Conservation (phyloP, 2,888 invertebrate species). For the Cremastinae sp. region DNA sequence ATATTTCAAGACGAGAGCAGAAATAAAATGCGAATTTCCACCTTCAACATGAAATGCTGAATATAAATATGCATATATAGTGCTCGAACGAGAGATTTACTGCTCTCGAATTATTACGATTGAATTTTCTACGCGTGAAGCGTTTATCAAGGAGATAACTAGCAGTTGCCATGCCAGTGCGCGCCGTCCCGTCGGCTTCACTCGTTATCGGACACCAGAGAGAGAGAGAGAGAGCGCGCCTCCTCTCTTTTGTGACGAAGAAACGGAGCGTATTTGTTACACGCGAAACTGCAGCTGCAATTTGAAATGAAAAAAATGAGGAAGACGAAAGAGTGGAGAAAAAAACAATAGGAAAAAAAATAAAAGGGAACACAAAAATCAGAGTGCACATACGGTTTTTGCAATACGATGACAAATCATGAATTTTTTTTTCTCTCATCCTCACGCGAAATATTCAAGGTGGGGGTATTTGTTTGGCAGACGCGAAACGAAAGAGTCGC, state of each 20-base stretch:
- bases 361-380: not conserved
- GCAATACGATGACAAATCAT: constrained; percentile 25
- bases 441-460: not conserved
- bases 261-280: constrained; percentile 30
- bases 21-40: constrained; percentile 46
- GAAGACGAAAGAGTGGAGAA: not conserved
- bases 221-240: too few relatives aligned
- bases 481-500: constrained; percentile 16
- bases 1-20: constrained; percentile 15
- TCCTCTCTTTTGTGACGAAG: constrained; percentile 53
- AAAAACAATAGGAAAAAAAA: not conserved
- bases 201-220: constrained; percentile 52
- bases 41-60: constrained; percentile 20
- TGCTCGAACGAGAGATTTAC: constrained; percentile 46
- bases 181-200: constrained; percentile 51
- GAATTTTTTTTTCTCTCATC: constrained; percentile 17
- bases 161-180: constrained; percentile 52
- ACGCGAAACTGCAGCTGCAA: constrained; percentile 16
- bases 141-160: constrained; percentile 61
- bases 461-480: constrained; percentile 15
- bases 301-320: constrained; percentile 11
- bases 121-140: constrained; percentile 61
- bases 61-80: not conserved
- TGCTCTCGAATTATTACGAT: constrained; percentile 57
- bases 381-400: constrained; percentile 5